Evolutionary conservation across 2,113 vertebrate species (phyloP).

Genomic region (Salvelinus namaycush): DNA sequence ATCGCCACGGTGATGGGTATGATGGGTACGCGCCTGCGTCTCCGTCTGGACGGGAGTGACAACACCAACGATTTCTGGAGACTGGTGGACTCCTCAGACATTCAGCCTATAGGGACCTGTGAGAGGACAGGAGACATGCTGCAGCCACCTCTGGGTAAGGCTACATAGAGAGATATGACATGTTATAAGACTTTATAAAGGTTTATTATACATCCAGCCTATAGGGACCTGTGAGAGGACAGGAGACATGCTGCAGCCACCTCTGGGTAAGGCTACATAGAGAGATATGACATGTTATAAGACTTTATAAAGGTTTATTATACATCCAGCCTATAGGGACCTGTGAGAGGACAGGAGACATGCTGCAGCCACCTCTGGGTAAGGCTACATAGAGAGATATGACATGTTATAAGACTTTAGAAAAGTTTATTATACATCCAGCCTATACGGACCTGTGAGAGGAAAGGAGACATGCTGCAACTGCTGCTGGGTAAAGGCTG

Average conservation of each 20-base stretch:
- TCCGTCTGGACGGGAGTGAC: conserved; percentile 92
- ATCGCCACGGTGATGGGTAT: conserved; percentile 92
- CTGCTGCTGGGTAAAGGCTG: conserved; percentile 59
- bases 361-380: conserved; percentile 92
- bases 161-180: not conserved
- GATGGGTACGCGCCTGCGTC: conserved; percentile 84
- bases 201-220: too few species aligned
- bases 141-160: conserved; percentile 84
- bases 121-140: conserved; percentile 95
- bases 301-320: too few species aligned
- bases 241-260: conserved; percentile 64
- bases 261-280: conserved; percentile 71
- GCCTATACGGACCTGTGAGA: too few species aligned
- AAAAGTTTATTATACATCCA: too few species aligned
- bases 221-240: too few species aligned
- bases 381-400: conserved; percentile 11
- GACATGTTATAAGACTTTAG: too few species aligned
- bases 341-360: conserved; percentile 92
- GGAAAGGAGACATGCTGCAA: too few species aligned
- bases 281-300: too few species aligned
- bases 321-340: conserved; percentile 92
- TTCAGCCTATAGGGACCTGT: conserved; percentile 92
- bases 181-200: too few species aligned
- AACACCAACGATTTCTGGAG: conserved; percentile 98
- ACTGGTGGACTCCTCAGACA: conserved; percentile 91